A percentile compares a stretch with the other conserved stretches of the same genome.
phyloP scores from a whole-genome alignment of 2,888 invertebrate genomes.

The Ennomos fuscantarius region DNA sequence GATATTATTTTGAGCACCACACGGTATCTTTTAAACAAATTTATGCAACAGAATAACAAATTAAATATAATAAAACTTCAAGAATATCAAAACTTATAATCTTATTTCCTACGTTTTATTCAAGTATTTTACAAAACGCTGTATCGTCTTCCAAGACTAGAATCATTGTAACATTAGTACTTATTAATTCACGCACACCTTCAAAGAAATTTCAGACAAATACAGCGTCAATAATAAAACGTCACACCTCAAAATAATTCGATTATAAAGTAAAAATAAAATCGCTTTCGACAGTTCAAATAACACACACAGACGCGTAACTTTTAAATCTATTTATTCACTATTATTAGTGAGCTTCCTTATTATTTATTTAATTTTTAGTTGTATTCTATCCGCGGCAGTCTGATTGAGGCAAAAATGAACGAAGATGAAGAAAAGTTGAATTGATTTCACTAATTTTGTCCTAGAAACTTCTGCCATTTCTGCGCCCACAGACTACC shows the following conservation, averaged over 20 bases:
- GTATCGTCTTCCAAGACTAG: slow-evolving; percentile 29
- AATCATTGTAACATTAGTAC: slow-evolving; percentile 12
- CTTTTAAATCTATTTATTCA: slow-evolving; percentile 55
- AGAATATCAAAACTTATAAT: slow-evolving; percentile 29
- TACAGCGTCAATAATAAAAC: slow-evolving; percentile 25
- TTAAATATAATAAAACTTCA: slow-evolving; percentile 30
- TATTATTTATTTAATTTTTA: slow-evolving; percentile 59
- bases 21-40: slow-evolving; percentile 42
- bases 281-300: slow-evolving; percentile 55
- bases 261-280: slow-evolving; percentile 51
- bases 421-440: slow-evolving; percentile 30
- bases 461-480: slow-evolving; percentile 26
- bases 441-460: slow-evolving; percentile 12
- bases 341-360: slow-evolving; percentile 76
- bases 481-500: slow-evolving; percentile 31
- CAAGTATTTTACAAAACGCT: slow-evolving; percentile 27
- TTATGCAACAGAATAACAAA: slow-evolving; percentile 37
- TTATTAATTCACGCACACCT: background rate
- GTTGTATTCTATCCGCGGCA: slow-evolving; percentile 49
- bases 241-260: slow-evolving; percentile 39
- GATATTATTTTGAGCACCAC: slow-evolving; percentile 67
- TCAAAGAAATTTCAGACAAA: slow-evolving; percentile 30
- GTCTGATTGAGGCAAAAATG: slow-evolving; percentile 33
- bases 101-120: slow-evolving; percentile 21
- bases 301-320: slow-evolving; percentile 68